Evolutionary conservation across 2,888 invertebrate species (phyloP), one percentile per base, ranked within the genome.

Genomic region (Dolichopus griseipennis): DNA sequence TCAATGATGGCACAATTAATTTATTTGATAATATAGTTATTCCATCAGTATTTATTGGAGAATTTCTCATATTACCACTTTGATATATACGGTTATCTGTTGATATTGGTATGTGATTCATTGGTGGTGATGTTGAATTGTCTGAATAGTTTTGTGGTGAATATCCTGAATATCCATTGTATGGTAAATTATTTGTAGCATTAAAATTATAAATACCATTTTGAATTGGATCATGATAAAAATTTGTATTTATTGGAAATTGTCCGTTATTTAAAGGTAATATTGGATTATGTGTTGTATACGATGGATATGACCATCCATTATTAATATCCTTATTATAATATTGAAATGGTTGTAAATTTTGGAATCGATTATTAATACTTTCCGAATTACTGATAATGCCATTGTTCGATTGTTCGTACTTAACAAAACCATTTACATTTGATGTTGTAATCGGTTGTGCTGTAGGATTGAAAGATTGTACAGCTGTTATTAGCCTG

Each of bases 401-500:
- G 5, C 27, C 37, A 37, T 37, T n/a, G n/a, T n/a, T 37, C 8
- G 12, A 37, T 37, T 37, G 12, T 37, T 37, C 5, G 8, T 5
- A 37, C 8, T 37, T 37, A 37, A 12, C 8, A 12, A 37, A 37
- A 37, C 8, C 52, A n/a, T 52, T 52, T 12, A 2, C 15, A 6
- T 9, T 18, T 3, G 52, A 52, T 52, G 52, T 12, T 4, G 18
- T 15, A 15, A 18, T 52, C 15, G 15, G 12, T 52, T 52, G 52
- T 1, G 2, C 52, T 52, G 52, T 18, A 52, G 52, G 6, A 18
- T 15, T 52, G 2, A 18, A 6, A 15, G 15, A 18, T 52, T 2
- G 2, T 5, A 37, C 37, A 37, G 1, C 15, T 15, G 73, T 70
- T 67, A 71, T 72, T 74, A 74, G 34, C 72, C 27, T 72, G 37